A percentile compares a stretch with the other conserved stretches of the same genome.
Conservation (phyloP, 1,140 invertebrate genomes). For the Eueides isabella region DNA sequence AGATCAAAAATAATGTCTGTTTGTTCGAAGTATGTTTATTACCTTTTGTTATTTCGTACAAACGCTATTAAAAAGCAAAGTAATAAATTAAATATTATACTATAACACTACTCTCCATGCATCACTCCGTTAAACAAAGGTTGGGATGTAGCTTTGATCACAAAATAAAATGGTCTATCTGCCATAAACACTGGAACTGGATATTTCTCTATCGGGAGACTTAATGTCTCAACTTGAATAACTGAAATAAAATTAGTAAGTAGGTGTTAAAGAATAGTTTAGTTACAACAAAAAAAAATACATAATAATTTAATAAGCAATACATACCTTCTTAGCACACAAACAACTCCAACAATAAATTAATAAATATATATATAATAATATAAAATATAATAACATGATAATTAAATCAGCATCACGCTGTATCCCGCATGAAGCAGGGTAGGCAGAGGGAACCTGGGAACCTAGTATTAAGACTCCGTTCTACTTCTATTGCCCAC, state of each 20-base stretch:
- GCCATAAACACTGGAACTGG: constrained; percentile 12
- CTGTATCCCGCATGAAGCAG: too few species aligned
- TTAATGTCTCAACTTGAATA: neutral
- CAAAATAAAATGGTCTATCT: constrained; percentile 44
- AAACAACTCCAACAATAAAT: too few species aligned
- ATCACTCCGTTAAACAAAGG: constrained; percentile 38
- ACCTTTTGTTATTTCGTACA: neutral
- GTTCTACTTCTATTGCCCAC: too few species aligned
- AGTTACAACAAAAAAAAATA: neutral
- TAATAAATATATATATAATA: neutral
- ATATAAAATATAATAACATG: too few species aligned
- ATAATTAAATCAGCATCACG: too few species aligned
- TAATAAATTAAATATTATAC: neutral
- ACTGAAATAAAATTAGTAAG: neutral
- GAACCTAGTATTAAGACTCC: too few species aligned
- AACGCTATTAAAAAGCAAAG: neutral
- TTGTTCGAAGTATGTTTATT: neutral
- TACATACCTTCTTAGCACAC: too few species aligned
- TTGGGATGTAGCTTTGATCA: constrained; percentile 27
- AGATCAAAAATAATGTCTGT: neutral
- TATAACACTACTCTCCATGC: neutral
- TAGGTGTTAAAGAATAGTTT: neutral
- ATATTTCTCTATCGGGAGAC: neutral
- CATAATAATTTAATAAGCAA: too few species aligned
- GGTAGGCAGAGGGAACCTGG: too few species aligned